These are phyloP conservation scores for Drosophila nigrodunni DNA, from an alignment of 1,140 invertebrate species.

Conservation along the genomic window DNA sequence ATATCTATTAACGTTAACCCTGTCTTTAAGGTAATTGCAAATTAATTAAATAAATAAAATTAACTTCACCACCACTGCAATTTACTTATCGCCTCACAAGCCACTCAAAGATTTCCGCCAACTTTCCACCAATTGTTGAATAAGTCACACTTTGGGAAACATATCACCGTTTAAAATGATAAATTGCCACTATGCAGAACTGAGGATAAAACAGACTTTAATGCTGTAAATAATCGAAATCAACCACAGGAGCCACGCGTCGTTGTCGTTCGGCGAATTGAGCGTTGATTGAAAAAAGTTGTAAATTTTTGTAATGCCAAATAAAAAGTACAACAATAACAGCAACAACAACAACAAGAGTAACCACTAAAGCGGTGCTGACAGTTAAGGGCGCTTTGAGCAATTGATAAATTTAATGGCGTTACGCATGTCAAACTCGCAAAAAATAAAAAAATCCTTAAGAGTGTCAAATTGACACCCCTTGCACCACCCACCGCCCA, in stretches of 20 bases:
- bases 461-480: conserved; percentile 72
- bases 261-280: conserved; percentile 46
- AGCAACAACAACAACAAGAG: not conserved
- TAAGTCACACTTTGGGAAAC: conserved; percentile 17
- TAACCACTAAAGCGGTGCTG: conserved; percentile 12
- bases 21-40: too few relatives aligned
- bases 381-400: conserved; percentile 61
- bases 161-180: conserved; percentile 66
- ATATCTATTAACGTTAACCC: too few relatives aligned
- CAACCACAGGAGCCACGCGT: conserved; percentile 70
- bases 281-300: conserved; percentile 81
- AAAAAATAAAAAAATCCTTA: conserved; percentile 60
- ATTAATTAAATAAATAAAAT: too few relatives aligned
- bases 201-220: conserved; percentile 37
- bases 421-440: conserved; percentile 78
- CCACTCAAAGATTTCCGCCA: not conserved
- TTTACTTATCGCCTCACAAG: conserved; percentile 8
- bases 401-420: conserved; percentile 84
- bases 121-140: conserved; percentile 9
- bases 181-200: conserved; percentile 65
- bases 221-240: conserved; percentile 69
- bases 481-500: conserved; percentile 3
- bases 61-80: not conserved
- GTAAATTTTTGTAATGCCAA: conserved; percentile 69
- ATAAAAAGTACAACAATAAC: conserved; percentile 50